Base-by-base conservation (phyloP, 2,888 invertebrate species). In the Andrena flavipes region DNA sequence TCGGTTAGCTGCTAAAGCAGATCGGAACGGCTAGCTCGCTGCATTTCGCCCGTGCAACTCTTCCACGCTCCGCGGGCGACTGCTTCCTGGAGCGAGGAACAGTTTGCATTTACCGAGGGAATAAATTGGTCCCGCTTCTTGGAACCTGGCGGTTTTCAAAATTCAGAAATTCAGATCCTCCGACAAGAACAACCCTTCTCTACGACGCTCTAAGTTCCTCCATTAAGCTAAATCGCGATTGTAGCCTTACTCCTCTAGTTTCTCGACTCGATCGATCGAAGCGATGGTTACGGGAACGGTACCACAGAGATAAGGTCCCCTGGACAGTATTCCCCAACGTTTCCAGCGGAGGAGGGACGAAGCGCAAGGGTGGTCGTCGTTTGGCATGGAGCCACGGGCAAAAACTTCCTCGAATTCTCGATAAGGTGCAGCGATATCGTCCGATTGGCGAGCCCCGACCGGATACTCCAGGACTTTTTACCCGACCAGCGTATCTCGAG, bases 361-460 rank as follows among this genome's bases (percentile, higher is more conserved):
- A 20, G 48, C n/a, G 56, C 16, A 48, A 48, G 29, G 23, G 6
- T 29, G 20, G 2, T 13, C 54, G 48, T 54, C 1, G 42, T 4
- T 30, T 64, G 76, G 69, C 76, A 13, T 5, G 8, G 30, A 30
- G 35, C 78, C 60, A 20, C 8, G 3, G 70, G 77, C 56, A 70
- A 71, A 78, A 80, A 78, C 29, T 78, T 62, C 16, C 51, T 67
- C 51, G 70, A 80, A 86, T 69, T 7, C 23, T 48, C 51, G 84
- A 84, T 81, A 86, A 86, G 74, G 62, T 65, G 42, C 64, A 76
- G 67, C 49, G 72, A 71, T 26, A 20, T 30, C 56, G 63, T 68
- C 60, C 63, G 67, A 68, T 86, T 30, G 67, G 23, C 10, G 62
- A 30, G 42, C 64, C 54, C 35, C 54, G 60, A 23, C 60, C 75